Base-by-base conservation (phyloP, 2,888 invertebrate genomes). In the Notodonta ziczac region DNA sequence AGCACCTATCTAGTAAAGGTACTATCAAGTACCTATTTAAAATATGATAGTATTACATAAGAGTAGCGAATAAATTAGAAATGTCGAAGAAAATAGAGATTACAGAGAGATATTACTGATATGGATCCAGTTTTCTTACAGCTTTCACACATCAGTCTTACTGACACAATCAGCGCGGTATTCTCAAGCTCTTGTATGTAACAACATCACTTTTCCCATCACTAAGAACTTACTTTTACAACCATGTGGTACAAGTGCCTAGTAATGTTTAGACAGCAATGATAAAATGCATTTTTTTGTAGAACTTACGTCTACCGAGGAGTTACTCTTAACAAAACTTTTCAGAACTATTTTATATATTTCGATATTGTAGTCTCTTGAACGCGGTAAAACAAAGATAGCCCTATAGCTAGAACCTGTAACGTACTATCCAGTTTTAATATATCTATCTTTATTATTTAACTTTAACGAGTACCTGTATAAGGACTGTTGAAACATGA, bases 61-160 rank as follows among this genome's bases (percentile, higher is more conserved):
- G 16, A 16, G 14, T 50, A 50, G 50, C 4, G 8, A 50, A 16
- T 10, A 50, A 52, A 12, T 52, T 52, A 52, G 12, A 52, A 12
- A 52, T 13, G 12, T 14, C 8, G 13, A 13, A 52, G 52, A 51
- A 24, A 51, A 51, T 51, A 24, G 51, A 51, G 16, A 51, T 51
- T 16, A 9, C 24, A 51, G 51, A 52, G 51, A 52, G 24, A 24
- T 35, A 52, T 52, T 16, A 50, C 4, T 7, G 50, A 50, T 50
- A 50, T n/a, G 13, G 40, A 53, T 58, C 53, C 12, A 58, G 58
- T 58, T 58, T 58, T 58, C 46, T 44, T 58, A 51, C 24, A 53
- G 44, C 58, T 58, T 58, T 58, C 58, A 16, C 58, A 40, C 32
- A 46, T 46, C 44, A 57, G 51, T 35, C 13, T 39, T n/a, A n/a